Percentiles rank a stretch among this genome's conserved stretches.
These are phyloP conservation scores for Carlito syrichta DNA, from an alignment of 2,113 vertebrate genomes.

Conservation along the genomic window DNA sequence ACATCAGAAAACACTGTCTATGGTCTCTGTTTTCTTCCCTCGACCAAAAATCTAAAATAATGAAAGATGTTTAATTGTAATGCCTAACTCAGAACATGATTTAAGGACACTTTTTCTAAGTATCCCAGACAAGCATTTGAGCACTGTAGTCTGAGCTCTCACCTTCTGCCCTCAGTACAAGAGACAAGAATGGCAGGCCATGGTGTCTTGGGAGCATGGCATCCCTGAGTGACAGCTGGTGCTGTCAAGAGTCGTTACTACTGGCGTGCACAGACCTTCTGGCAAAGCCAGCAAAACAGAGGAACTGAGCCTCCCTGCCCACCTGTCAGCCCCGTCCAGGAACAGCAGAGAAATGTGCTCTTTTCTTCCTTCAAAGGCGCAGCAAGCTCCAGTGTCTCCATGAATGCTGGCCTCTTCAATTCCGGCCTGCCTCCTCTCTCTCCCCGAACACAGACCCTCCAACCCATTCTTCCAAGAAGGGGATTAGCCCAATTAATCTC, in stretches of 20 bases:
- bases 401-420: not conserved
- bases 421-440: not conserved
- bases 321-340: conserved; percentile 68
- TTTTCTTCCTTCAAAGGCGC: conserved; percentile 44
- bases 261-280: conserved; percentile 62
- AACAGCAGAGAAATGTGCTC: conserved; percentile 44
- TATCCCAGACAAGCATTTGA: not conserved
- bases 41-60: not conserved
- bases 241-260: conserved; percentile 70
- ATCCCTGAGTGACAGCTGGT: conserved; percentile 74
- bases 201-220: conserved; percentile 22
- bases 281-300: conserved; percentile 42
- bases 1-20: not conserved
- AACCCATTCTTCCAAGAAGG: conserved; percentile 61
- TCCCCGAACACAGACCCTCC: not conserved
- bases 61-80: not conserved
- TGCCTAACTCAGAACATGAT: not conserved
- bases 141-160: not conserved
- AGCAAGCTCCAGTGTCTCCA: not conserved
- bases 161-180: not conserved
- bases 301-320: conserved; percentile 26
- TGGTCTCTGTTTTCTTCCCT: not conserved
- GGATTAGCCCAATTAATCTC: conserved; percentile 78
- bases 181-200: conserved; percentile 21
- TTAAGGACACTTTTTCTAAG: not conserved